phyloP scores from a whole-genome alignment of 2,888 invertebrate species.

The Drosophila putrida region DNA sequence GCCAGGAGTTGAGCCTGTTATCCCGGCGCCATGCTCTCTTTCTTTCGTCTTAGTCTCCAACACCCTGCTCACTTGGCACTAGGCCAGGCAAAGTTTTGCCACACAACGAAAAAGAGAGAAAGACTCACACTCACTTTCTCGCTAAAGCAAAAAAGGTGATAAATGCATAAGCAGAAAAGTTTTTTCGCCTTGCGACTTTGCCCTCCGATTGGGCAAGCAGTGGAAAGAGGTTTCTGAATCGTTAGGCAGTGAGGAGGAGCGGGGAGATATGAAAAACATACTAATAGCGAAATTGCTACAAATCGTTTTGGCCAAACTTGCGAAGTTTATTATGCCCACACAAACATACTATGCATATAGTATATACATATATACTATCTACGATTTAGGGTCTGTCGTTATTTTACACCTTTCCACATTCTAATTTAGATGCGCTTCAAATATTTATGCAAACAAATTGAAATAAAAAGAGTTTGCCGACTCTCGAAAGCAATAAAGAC shows the following conservation, averaged over 20 bases:
- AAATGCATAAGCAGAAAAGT: conserved; percentile 81
- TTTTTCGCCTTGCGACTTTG: conserved; percentile 60
- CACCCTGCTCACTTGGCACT: conserved; percentile 52
- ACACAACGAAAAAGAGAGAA: conserved; percentile 24
- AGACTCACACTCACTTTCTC: conserved; percentile 13
- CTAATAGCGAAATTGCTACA: conserved; percentile 83
- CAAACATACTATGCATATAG: conserved; percentile 21
- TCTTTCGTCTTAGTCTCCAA: background rate
- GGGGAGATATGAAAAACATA: conserved; percentile 21
- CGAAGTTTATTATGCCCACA: conserved; percentile 69
- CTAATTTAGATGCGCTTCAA: conserved; percentile 79
- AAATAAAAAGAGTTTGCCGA: conserved; percentile 76
- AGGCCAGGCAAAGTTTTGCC: conserved; percentile 75
- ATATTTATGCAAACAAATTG: conserved; percentile 84
- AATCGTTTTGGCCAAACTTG: conserved; percentile 82
- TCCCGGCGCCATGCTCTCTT: conserved; percentile 37
- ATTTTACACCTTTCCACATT: conserved; percentile 65
- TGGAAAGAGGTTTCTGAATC: background rate
- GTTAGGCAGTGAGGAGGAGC: conserved; percentile 4
- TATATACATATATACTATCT: background rate
- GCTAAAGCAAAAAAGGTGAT: conserved; percentile 74
- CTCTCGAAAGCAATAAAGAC: conserved; percentile 74
- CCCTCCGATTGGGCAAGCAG: conserved; percentile 51
- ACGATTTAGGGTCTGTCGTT: conserved; percentile 45
- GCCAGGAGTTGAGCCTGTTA: conserved; percentile 70